phyloP scores from a whole-genome alignment of 2,797 vertebrate genomes.

The Channa striata region DNA sequence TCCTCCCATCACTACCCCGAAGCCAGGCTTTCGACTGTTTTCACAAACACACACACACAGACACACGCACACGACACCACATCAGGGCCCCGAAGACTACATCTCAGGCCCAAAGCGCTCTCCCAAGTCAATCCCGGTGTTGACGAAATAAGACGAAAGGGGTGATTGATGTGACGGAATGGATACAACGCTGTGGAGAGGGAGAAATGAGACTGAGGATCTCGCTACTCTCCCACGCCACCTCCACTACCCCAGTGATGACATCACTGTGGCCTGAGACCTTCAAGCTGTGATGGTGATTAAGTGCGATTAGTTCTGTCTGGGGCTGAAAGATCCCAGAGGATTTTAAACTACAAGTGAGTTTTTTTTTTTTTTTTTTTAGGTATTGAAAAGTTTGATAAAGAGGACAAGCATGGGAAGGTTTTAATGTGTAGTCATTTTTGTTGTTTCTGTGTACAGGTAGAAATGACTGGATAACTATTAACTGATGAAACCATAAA shows the following conservation, averaged over 20 bases:
- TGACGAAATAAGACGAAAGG: conserved; percentile 79
- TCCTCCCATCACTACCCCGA: conserved; percentile 54
- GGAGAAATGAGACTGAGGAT: conserved; percentile 75
- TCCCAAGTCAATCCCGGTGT: conserved; percentile 71
- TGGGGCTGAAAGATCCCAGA: conserved; percentile 64
- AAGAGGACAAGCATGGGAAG: conserved; percentile 47
- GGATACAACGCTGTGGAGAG: conserved; percentile 51
- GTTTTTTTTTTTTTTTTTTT: conserved; percentile 14
- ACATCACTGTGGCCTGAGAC: conserved; percentile 77
- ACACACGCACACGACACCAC: conserved; percentile 42
- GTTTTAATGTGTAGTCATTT: conserved; percentile 15
- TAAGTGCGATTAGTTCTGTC: conserved; percentile 80
- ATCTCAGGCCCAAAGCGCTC: conserved; percentile 60
- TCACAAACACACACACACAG: conserved; percentile 41
- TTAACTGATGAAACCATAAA: neutral
- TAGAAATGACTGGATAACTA: neutral
- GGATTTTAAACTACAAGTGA: conserved; percentile 58
- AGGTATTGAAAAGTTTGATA: conserved; percentile 63
- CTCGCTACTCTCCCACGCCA: conserved; percentile 83
- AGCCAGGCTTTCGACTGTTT: conserved; percentile 70
- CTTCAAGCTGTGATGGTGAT: conserved; percentile 73
- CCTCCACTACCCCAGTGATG: conserved; percentile 68
- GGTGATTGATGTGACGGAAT: conserved; percentile 63
- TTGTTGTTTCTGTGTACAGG: conserved; percentile 13
- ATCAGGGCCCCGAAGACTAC: conserved; percentile 50